Percentiles rank a stretch among this genome's conserved stretches.
Evolutionary conservation across 2,113 vertebrate genomes (phyloP).

Genomic region (Onychostoma macrolepis): DNA sequence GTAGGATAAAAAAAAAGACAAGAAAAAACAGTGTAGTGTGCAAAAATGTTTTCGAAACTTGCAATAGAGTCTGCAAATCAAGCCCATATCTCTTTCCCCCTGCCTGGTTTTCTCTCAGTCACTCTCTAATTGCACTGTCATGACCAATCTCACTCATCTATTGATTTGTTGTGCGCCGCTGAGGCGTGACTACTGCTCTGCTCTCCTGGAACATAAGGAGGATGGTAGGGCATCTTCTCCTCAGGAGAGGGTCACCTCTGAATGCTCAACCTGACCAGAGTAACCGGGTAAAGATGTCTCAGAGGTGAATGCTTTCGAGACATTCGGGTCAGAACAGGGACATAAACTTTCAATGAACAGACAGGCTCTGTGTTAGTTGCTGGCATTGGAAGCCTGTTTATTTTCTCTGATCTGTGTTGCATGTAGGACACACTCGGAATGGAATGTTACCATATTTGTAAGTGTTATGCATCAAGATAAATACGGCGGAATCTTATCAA

Average conservation of each 20-base stretch:
- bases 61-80: neutral
- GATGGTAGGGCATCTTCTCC: constrained; percentile 29
- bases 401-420: neutral
- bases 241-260: constrained; percentile 47
- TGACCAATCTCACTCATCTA: constrained; percentile 65
- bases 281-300: neutral
- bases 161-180: constrained; percentile 69
- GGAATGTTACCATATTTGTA: constrained; percentile 46
- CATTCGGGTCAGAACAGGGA: neutral
- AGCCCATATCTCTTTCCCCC: neutral
- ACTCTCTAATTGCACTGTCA: constrained; percentile 67
- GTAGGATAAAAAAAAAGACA: neutral
- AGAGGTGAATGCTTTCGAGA: neutral
- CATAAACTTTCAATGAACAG: neutral
- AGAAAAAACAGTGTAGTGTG: neutral
- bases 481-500: constrained; percentile 34
- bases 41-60: constrained; percentile 9
- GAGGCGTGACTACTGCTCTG: constrained; percentile 65
- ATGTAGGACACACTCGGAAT: neutral
- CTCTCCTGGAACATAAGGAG: constrained; percentile 57
- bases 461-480: constrained; percentile 35
- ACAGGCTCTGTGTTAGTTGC: neutral
- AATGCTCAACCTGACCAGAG: neutral
- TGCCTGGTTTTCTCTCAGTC: constrained; percentile 41
- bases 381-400: constrained; percentile 9